A percentile compares a stretch with the other conserved stretches of the same genome.
phyloP scores from a whole-genome alignment of 2,797 vertebrate species.

The Sciurus carolinensis region DNA sequence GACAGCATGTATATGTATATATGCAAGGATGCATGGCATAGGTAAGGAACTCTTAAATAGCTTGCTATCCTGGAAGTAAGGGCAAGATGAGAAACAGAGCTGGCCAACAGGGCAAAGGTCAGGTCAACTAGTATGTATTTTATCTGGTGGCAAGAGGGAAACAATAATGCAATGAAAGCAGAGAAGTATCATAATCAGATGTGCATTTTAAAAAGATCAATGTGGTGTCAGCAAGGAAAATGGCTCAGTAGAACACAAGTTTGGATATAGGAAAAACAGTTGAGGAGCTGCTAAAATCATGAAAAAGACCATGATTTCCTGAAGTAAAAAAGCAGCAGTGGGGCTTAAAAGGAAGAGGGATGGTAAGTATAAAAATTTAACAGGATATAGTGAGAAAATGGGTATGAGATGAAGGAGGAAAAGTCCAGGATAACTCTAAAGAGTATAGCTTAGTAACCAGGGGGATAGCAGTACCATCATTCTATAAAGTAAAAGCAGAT shows the following conservation, averaged over 20 bases:
- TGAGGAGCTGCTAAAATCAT: neutral
- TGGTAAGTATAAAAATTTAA: neutral
- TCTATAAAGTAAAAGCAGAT: constrained; percentile 1
- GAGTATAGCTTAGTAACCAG: neutral
- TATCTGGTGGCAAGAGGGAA: constrained; percentile 12
- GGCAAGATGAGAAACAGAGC: neutral
- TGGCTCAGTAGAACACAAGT: neutral
- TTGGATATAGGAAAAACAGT: constrained; percentile 43
- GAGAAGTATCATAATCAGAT: neutral
- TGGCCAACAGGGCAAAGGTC: neutral
- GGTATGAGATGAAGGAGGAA: neutral
- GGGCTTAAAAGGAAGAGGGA: neutral
- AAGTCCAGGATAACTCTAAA: constrained; percentile 1
- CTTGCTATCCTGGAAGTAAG: neutral
- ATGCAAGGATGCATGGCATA: neutral
- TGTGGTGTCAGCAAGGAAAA: constrained; percentile 29
- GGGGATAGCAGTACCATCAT: neutral
- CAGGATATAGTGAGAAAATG: neutral
- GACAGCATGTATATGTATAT: neutral
- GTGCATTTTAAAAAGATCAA: neutral
- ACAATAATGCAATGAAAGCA: neutral
- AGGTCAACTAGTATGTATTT: neutral
- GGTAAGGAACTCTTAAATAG: neutral
- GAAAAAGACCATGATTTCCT: neutral
- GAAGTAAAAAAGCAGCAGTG: neutral